Conservation (phyloP, 2,888 invertebrate species). For the Noctua janthina region DNA sequence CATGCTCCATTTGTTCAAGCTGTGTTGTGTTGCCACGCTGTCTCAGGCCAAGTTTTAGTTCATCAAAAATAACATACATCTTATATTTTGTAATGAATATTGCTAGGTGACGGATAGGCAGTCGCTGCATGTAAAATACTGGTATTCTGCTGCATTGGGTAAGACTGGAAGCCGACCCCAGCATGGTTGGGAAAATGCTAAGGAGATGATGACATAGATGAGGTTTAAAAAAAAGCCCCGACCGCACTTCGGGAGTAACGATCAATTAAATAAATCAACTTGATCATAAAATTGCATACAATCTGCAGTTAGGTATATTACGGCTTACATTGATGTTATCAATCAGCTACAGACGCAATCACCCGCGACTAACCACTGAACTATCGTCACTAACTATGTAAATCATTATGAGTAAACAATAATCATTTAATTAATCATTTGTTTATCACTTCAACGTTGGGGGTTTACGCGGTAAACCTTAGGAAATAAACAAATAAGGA, state of each 20-base stretch:
- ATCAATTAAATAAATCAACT: neutral
- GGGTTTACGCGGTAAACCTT: constrained; percentile 36
- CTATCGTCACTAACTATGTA: constrained; percentile 32
- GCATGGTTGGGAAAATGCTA: neutral
- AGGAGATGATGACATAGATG: neutral
- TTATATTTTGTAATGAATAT: neutral
- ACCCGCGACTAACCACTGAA: constrained; percentile 27
- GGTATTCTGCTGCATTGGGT: neutral
- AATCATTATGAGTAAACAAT: constrained; percentile 37
- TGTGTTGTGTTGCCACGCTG: neutral
- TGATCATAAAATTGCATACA: constrained; percentile 9
- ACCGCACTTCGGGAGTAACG: neutral
- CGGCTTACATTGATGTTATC: constrained; percentile 32
- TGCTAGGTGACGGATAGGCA: neutral
- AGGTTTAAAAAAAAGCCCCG: neutral
- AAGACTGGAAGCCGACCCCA: neutral
- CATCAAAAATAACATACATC: neutral
- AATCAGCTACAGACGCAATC: constrained; percentile 23
- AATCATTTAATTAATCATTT: constrained; percentile 39
- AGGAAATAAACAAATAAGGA: constrained; percentile 40
- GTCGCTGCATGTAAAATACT: neutral
- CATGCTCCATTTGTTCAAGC: neutral
- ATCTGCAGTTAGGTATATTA: constrained; percentile 17
- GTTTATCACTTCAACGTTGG: constrained; percentile 26
- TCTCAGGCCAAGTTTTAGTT: neutral